Percentiles rank a stretch among this genome's conserved stretches.
Conservation (phyloP, 2,888 invertebrate species). For the Pterobdella sp. region DNA sequence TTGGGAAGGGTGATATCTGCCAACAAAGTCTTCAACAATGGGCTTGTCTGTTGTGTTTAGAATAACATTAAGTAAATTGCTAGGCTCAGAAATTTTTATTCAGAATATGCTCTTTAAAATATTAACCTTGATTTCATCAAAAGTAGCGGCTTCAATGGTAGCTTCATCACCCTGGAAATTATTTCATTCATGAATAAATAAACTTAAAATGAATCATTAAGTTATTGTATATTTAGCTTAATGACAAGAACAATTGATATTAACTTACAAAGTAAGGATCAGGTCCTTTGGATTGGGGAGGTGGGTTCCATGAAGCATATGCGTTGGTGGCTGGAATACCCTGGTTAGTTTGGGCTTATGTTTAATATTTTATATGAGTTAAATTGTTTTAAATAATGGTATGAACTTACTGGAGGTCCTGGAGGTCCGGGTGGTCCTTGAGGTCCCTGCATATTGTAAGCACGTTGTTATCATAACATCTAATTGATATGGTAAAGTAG, state of each 20-base stretch:
- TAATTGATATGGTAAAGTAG: too few species aligned
- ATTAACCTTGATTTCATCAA: constrained; percentile 7
- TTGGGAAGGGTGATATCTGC: background rate
- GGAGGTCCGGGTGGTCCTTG: constrained; percentile 54
- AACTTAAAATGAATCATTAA: background rate
- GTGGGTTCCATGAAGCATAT: constrained; percentile 8
- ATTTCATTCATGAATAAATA: background rate
- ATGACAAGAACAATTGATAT: constrained; percentile 51
- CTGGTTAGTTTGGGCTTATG: background rate
- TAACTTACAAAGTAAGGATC: constrained; percentile 25
- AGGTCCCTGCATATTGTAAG: constrained; percentile 42
- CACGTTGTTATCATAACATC: too few species aligned
- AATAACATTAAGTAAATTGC: too few species aligned
- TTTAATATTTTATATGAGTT: background rate
- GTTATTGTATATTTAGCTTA: background rate
- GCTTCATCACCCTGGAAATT: constrained; percentile 8
- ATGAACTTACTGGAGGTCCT: constrained; percentile 42
- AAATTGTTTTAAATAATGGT: background rate
- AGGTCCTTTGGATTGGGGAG: constrained; percentile 26
- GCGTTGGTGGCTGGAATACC: constrained; percentile 11
- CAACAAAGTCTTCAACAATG: constrained; percentile 8
- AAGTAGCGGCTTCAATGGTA: background rate
- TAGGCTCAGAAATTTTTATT: too few species aligned
- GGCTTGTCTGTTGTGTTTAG: background rate
- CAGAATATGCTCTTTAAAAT: too few species aligned